Percentiles rank a stretch among this genome's conserved stretches.
Conservation (phyloP, 2,888 invertebrate species). For the Neelides folsomi region DNA sequence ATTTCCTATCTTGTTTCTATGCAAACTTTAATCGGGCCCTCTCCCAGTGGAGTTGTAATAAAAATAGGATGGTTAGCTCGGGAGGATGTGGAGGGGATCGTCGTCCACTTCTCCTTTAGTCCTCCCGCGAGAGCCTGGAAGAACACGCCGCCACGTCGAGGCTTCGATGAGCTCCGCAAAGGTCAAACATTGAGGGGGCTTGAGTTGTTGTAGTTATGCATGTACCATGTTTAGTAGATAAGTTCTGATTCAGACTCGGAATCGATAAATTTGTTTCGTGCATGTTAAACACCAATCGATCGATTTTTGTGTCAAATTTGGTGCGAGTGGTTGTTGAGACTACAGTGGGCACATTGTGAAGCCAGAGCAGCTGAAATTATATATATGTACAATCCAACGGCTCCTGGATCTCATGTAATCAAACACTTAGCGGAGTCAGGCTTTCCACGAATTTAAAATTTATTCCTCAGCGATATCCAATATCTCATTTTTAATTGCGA, state of each 20-base stretch:
- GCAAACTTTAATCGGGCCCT: slow-evolving; percentile 31
- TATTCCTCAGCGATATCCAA: slow-evolving; percentile 14
- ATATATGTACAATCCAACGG: slow-evolving; percentile 1
- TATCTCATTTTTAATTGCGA: slow-evolving; percentile 13
- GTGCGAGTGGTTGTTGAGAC: not conserved
- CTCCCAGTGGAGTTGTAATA: slow-evolving; percentile 31
- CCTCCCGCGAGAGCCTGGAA: not conserved
- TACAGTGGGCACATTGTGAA: not conserved
- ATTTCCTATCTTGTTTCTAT: slow-evolving; percentile 32
- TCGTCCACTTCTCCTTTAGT: no score
- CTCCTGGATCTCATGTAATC: slow-evolving; percentile 5
- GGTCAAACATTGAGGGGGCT: not conserved
- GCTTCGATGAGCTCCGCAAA: not conserved
- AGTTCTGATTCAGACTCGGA: slow-evolving; percentile 16
- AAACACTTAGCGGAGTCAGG: slow-evolving; percentile 7
- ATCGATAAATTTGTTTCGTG: slow-evolving; percentile 32
- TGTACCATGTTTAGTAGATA: not conserved
- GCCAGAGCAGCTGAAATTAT: not conserved
- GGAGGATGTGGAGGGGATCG: not conserved
- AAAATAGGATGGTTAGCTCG: slow-evolving; percentile 23
- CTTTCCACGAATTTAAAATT: slow-evolving; percentile 11
- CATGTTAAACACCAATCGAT: slow-evolving; percentile 31
- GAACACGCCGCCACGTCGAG: not conserved
- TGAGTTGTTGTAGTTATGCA: slow-evolving; percentile 1
- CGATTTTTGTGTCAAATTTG: slow-evolving; percentile 28